Percentiles rank a stretch among this genome's conserved stretches.
phyloP scores from a whole-genome alignment of 1,140 invertebrate species.

The Ceratosolen fusciceps region DNA sequence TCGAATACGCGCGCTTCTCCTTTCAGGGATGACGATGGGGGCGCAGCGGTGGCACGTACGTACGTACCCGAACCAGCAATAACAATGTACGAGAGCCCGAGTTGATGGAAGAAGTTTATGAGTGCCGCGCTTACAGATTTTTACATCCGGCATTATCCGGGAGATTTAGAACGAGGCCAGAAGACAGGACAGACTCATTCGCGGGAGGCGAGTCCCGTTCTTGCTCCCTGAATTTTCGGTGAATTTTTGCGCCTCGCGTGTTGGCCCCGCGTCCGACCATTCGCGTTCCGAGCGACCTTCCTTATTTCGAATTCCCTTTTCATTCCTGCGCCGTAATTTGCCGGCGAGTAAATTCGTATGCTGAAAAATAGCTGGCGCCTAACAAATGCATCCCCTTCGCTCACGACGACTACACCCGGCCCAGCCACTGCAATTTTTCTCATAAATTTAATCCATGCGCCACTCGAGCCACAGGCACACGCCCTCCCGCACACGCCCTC shows the following conservation, averaged over 20 bases:
- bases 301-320: not conserved
- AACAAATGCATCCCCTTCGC: too few relatives aligned
- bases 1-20: too few relatives aligned
- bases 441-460: too few relatives aligned
- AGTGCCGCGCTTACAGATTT: not conserved
- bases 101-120: too few relatives aligned
- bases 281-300: not conserved
- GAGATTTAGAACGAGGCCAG: not conserved
- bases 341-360: not conserved
- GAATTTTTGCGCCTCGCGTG: conserved; percentile 1
- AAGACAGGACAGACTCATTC: not conserved
- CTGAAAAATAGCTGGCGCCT: too few relatives aligned
- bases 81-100: too few relatives aligned
- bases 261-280: not conserved
- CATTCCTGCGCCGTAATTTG: not conserved
- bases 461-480: too few relatives aligned
- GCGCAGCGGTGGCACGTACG: too few relatives aligned
- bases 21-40: too few relatives aligned
- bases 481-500: too few relatives aligned
- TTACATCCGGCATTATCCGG: conserved; percentile 27
- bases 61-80: not conserved
- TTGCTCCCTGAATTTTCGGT: not conserved
- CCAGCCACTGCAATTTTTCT: too few relatives aligned
- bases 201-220: not conserved
- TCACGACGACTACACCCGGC: too few relatives aligned